Conservation (phyloP, 2,888 invertebrate species). For the Pseudanteris insignis region DNA sequence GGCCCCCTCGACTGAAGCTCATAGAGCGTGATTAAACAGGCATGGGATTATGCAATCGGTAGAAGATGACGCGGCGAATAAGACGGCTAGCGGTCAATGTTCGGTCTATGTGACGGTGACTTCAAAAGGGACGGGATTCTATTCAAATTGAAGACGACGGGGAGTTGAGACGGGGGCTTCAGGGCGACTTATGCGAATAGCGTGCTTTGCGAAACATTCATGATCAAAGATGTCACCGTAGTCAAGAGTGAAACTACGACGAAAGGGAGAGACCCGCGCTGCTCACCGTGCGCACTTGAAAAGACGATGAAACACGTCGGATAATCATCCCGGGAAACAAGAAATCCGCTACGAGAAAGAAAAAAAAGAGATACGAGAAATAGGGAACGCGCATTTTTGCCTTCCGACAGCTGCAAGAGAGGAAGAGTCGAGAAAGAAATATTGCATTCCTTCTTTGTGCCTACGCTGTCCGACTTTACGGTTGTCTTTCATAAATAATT, state of each 20-base stretch:
- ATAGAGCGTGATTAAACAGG: constrained; percentile 25
- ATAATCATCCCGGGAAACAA: constrained; percentile 54
- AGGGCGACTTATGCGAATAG: constrained; percentile 47
- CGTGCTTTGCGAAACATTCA: constrained; percentile 52
- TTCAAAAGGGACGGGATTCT: constrained; percentile 60
- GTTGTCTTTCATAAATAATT: constrained; percentile 6
- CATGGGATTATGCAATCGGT: constrained; percentile 23
- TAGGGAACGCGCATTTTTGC: constrained; percentile 29
- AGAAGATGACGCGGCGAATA: constrained; percentile 30
- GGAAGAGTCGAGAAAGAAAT: constrained; percentile 4
- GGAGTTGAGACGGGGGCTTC: constrained; percentile 14
- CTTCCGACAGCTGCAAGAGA: constrained; percentile 26
- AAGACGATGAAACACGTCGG: constrained; percentile 50
- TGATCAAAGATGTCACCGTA: constrained; percentile 62
- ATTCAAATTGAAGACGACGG: constrained; percentile 60
- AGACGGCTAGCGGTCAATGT: constrained; percentile 48
- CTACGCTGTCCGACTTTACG: neutral
- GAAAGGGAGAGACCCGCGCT: constrained; percentile 34
- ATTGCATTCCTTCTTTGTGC: constrained; percentile 12
- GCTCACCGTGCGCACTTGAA: constrained; percentile 47
- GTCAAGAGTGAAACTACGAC: constrained; percentile 43
- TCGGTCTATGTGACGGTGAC: constrained; percentile 48
- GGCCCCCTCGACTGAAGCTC: constrained; percentile 16
- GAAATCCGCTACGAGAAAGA: constrained; percentile 41
- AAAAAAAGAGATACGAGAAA: constrained; percentile 9